Conservation (phyloP, 2,113 vertebrate genomes). For the Gila orcuttii region DNA sequence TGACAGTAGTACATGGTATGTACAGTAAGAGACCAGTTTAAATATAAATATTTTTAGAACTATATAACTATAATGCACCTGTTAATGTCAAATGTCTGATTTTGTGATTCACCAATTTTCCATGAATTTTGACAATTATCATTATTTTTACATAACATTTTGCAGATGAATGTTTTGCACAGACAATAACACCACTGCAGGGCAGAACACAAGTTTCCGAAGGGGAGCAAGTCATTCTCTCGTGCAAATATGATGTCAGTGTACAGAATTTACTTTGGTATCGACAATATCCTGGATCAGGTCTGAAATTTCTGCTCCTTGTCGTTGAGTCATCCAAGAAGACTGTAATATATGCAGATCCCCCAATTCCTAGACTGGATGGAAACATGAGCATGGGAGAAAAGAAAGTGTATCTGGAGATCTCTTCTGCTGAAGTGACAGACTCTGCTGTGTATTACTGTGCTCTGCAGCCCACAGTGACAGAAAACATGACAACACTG, state of each 20-base stretch:
- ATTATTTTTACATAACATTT: background rate
- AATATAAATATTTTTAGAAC: background rate
- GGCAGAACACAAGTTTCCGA: background rate
- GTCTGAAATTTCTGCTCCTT: constrained; percentile 21
- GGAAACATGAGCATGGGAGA: background rate
- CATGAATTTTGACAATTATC: background rate
- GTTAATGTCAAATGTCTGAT: background rate
- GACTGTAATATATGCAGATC: background rate
- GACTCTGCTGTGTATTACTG: constrained; percentile 40
- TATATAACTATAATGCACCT: background rate
- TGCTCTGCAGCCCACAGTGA: constrained; percentile 35
- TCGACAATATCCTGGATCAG: constrained; percentile 33
- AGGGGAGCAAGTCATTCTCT: background rate
- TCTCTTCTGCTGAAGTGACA: background rate
- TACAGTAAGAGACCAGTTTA: too few relatives aligned
- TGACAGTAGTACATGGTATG: background rate
- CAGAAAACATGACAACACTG: background rate
- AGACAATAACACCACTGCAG: constrained; percentile 11
- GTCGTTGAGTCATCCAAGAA: background rate
- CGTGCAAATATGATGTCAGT: constrained; percentile 20
- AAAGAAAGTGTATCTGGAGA: background rate
- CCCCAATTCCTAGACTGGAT: background rate
- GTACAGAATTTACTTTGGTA: constrained; percentile 13
- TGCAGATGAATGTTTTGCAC: constrained; percentile 4
- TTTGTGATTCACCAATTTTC: background rate